Percentiles rank a stretch among this genome's conserved stretches.
Conservation (phyloP, 2,888 invertebrate genomes). For the Tyria jacobaeae region DNA sequence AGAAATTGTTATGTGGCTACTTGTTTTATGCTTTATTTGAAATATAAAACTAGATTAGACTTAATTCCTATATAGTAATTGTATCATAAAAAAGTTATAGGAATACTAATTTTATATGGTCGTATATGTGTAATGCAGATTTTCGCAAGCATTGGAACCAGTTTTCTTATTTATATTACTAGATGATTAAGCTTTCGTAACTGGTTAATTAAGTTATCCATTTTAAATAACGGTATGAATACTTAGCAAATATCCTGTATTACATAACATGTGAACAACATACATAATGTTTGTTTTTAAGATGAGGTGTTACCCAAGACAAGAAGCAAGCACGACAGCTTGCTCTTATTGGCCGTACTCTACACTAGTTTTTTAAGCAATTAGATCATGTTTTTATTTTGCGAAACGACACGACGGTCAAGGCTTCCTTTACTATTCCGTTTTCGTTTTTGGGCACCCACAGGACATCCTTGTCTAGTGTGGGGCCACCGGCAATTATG, state of each 20-base stretch:
- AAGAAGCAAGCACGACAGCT: not conserved
- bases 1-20: not conserved
- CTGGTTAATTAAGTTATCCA: slow-evolving; percentile 26
- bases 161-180: slow-evolving; percentile 25
- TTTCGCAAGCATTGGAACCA: slow-evolving; percentile 28
- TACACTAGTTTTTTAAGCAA: not conserved
- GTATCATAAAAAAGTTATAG: slow-evolving; percentile 2
- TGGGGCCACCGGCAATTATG: no score
- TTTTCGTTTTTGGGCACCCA: no score
- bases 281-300: slow-evolving; percentile 16
- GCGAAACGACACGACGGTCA: not conserved
- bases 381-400: not conserved
- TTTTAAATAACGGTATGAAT: slow-evolving; percentile 22
- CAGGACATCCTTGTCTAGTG: no score
- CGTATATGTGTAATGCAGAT: slow-evolving; percentile 6
- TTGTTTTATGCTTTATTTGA: not conserved
- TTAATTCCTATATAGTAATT: not conserved
- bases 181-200: slow-evolving; percentile 33
- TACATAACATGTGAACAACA: slow-evolving; percentile 2
- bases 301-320: slow-evolving; percentile 21
- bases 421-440: not conserved
- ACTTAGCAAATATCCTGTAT: slow-evolving; percentile 36
- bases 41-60: not conserved
- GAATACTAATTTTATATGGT: slow-evolving; percentile 15
- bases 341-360: not conserved